Percentiles rank a stretch among this genome's conserved stretches.
Conservation (phyloP, 1,140 invertebrate genomes). For the Brachionus plicatilis region DNA sequence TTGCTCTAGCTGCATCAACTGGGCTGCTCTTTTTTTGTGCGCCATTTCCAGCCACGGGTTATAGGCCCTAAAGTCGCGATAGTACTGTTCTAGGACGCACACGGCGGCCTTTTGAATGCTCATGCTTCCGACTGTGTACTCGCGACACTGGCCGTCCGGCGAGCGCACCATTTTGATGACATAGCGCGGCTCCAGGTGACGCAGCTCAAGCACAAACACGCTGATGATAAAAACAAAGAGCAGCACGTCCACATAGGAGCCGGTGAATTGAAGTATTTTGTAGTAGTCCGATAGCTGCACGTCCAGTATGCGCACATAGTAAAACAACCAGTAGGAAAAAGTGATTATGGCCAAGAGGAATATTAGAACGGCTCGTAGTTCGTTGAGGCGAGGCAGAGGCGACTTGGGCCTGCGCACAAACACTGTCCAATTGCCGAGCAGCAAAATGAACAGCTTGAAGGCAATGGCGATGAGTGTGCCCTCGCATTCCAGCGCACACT, state of each 20-base stretch:
- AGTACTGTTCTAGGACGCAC: constrained; percentile 87
- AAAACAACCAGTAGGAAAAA: constrained; percentile 95
- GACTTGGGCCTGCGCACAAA: constrained; percentile 60
- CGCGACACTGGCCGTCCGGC: constrained; percentile 72
- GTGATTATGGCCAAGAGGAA: constrained; percentile 82
- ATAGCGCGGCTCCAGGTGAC: constrained; percentile 80
- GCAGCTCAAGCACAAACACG: constrained; percentile 81
- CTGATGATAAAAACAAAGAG: constrained; percentile 91
- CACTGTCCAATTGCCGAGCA: constrained; percentile 81
- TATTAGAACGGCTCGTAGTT: constrained; percentile 79
- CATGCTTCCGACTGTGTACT: constrained; percentile 68
- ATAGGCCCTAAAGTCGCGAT: constrained; percentile 89
- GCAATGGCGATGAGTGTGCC: constrained; percentile 81
- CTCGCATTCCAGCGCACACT: constrained; percentile 77
- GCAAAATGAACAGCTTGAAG: constrained; percentile 83
- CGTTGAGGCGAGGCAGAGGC: constrained; percentile 85
- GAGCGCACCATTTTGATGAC: constrained; percentile 84
- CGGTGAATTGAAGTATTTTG: constrained; percentile 79
- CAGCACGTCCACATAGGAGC: constrained; percentile 80
- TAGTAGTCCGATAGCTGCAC: constrained; percentile 49
- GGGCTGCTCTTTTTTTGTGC: neutral
- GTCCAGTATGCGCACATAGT: constrained; percentile 74
- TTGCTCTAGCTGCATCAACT: neutral
- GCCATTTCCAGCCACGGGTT: constrained; percentile 81
- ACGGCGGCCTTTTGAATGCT: constrained; percentile 90